Conservation (phyloP, 2,888 invertebrate species). For the Zygothrica quintamaculata region DNA sequence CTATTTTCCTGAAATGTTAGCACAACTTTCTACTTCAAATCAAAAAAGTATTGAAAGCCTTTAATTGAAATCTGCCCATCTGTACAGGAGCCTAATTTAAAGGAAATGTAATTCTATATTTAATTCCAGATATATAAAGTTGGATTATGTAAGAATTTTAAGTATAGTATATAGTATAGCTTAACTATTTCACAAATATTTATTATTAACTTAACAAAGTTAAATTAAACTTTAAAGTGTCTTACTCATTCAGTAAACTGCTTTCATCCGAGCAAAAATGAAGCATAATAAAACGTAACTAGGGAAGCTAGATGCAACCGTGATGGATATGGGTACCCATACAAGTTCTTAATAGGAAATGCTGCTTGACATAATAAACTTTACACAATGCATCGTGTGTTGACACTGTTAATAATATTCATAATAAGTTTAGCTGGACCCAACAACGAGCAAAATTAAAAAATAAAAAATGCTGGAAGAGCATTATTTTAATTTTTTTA, state of each 20-base stretch:
- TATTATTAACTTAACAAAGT: no score
- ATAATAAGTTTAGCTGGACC: conserved; percentile 67
- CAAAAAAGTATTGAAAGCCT: not conserved
- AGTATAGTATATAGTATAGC: no score
- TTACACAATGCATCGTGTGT: conserved; percentile 55
- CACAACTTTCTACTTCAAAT: not conserved
- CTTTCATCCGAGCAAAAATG: conserved; percentile 21
- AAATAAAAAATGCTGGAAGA: not conserved
- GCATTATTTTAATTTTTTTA: no score
- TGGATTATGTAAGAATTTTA: no score
- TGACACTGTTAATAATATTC: conserved; percentile 80
- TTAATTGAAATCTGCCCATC: not conserved
- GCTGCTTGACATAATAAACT: conserved; percentile 73
- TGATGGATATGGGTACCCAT: not conserved
- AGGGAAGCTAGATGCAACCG: conserved; percentile 2
- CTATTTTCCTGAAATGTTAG: no score
- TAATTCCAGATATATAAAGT: no score
- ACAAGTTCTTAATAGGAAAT: conserved; percentile 63
- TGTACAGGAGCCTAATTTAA: no score
- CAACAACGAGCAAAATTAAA: conserved; percentile 25
- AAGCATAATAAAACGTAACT: conserved; percentile 45
- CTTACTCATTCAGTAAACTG: no score
- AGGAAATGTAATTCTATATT: no score
- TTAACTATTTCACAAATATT: no score
- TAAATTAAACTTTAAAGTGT: no score